phyloP scores from a whole-genome alignment of 2,797 vertebrate genomes.

The Tamandua tetradactyla region DNA sequence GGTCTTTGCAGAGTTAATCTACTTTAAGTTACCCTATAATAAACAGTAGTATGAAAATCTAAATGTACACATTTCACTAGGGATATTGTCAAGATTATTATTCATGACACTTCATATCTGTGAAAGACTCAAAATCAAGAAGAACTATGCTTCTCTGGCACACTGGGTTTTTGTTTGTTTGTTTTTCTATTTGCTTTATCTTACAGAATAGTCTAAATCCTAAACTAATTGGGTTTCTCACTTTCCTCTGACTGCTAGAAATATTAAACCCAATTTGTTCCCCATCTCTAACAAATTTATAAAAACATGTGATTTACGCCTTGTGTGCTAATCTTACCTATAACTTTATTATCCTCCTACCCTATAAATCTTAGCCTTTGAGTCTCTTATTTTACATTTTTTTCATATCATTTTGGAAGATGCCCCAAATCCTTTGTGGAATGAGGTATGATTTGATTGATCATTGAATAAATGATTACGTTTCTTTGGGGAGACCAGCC shows the following conservation, averaged over 20 bases:
- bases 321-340: conserved; percentile 1
- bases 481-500: not conserved
- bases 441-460: not conserved
- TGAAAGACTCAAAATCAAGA: not conserved
- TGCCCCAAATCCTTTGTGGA: not conserved
- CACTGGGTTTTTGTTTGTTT: not conserved
- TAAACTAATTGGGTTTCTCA: not conserved
- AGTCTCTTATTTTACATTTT: not conserved
- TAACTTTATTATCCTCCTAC: not conserved
- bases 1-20: not conserved
- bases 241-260: not conserved
- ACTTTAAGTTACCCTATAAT: not conserved
- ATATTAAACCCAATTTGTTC: not conserved
- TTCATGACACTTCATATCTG: not conserved
- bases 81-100: not conserved
- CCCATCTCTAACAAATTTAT: not conserved
- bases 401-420: not conserved
- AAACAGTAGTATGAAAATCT: not conserved
- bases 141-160: not conserved
- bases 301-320: not conserved
- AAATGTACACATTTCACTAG: not conserved
- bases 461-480: not conserved
- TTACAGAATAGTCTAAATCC: not conserved
- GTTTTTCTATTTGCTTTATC: not conserved
- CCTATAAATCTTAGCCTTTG: not conserved